A percentile compares a stretch with the other conserved stretches of the same genome.
Conservation (phyloP, 2,113 vertebrate species). For the Crocuta crocuta region DNA sequence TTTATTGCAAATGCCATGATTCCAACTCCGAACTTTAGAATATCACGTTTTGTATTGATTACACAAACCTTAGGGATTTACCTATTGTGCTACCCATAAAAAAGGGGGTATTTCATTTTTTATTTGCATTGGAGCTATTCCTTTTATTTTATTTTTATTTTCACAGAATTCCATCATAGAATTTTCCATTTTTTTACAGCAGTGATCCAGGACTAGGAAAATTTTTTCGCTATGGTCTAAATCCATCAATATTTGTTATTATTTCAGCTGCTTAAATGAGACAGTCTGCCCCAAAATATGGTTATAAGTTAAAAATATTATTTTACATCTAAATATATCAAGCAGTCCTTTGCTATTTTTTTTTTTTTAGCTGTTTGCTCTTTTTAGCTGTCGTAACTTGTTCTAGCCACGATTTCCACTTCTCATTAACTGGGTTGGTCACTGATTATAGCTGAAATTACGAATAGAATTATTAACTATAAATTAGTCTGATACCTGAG, state of each 20-base stretch:
- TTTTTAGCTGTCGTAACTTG: slow-evolving; percentile 60
- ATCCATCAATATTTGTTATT: slow-evolving; percentile 66
- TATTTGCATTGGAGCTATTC: slow-evolving; percentile 69
- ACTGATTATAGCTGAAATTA: slow-evolving; percentile 67
- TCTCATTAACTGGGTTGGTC: slow-evolving; percentile 59
- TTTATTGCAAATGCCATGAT: slow-evolving; percentile 56
- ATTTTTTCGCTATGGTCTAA: slow-evolving; percentile 65
- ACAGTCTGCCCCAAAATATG: slow-evolving; percentile 65
- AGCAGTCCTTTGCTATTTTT: slow-evolving; percentile 63
- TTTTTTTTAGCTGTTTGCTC: slow-evolving; percentile 59
- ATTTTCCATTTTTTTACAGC: slow-evolving; percentile 32
- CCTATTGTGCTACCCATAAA: slow-evolving; percentile 76
- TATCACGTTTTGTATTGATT: slow-evolving; percentile 30
- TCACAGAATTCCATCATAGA: slow-evolving; percentile 72
- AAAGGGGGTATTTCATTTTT: slow-evolving; percentile 67
- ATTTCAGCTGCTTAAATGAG: slow-evolving; percentile 75
- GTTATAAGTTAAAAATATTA: slow-evolving; percentile 67
- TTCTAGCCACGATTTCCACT: slow-evolving; percentile 50
- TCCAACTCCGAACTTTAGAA: slow-evolving; percentile 67
- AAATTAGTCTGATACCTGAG: slow-evolving; percentile 67
- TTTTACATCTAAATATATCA: slow-evolving; percentile 41
- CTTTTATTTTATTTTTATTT: slow-evolving; percentile 76
- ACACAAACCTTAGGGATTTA: slow-evolving; percentile 69
- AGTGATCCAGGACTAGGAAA: slow-evolving; percentile 65
- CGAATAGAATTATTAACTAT: slow-evolving; percentile 64